Percentiles rank a stretch among this genome's conserved stretches.
Conservation (phyloP, 2,888 invertebrate species). For the Cerastis leucographa region DNA sequence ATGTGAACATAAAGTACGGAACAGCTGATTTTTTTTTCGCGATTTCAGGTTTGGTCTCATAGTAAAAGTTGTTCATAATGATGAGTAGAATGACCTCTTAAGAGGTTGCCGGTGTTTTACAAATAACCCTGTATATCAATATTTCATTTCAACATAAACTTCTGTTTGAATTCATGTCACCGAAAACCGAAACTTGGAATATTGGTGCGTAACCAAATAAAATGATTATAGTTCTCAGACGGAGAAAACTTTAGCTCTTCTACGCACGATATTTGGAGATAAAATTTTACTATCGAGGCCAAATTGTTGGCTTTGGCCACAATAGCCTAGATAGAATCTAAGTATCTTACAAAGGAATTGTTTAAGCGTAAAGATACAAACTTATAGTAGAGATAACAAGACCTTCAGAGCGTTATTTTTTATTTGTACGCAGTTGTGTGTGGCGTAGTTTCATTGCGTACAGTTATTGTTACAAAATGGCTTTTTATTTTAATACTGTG, state of each 20-base stretch:
- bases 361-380: slow-evolving; percentile 5
- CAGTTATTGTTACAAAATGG: neutral
- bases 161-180: neutral
- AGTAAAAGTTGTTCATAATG: too few species aligned
- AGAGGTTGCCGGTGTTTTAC: too few species aligned
- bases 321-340: slow-evolving; percentile 31
- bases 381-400: slow-evolving; percentile 25
- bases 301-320: slow-evolving; percentile 22
- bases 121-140: too few species aligned
- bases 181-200: slow-evolving; percentile 8
- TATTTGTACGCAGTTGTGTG: slow-evolving; percentile 22
- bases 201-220: slow-evolving; percentile 27
- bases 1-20: too few species aligned
- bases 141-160: neutral
- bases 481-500: neutral
- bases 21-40: too few species aligned
- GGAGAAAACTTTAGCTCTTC: slow-evolving; percentile 28
- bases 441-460: slow-evolving; percentile 1
- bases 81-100: too few species aligned
- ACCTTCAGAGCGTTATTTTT: slow-evolving; percentile 20
- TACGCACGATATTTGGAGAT: slow-evolving; percentile 55
- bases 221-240: slow-evolving; percentile 30
- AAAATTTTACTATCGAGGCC: slow-evolving; percentile 44
- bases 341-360: slow-evolving; percentile 36
- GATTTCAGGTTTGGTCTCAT: too few species aligned